These are phyloP conservation scores for Solea senegalensis DNA, from an alignment of 2,113 vertebrate genomes.

Conservation along the genomic window DNA sequence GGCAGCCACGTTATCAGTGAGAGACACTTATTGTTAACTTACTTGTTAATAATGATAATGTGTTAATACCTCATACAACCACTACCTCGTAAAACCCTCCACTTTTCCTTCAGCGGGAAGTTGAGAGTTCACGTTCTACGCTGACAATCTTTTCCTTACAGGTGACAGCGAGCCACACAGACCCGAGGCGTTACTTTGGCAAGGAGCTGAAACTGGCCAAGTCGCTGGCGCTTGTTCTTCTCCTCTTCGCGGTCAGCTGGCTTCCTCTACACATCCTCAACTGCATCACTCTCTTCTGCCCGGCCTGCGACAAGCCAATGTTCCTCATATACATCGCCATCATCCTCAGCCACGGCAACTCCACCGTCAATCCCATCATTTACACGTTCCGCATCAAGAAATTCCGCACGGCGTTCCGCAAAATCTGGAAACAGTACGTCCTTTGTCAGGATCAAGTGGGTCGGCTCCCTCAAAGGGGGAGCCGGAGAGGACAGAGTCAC, in stretches of 20 bases:
- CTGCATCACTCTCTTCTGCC: constrained; percentile 93
- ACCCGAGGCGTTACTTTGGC: constrained; percentile 92
- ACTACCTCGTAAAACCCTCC: too few species aligned
- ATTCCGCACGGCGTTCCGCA: constrained; percentile 90
- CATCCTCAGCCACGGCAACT: constrained; percentile 94
- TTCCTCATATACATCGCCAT: constrained; percentile 88
- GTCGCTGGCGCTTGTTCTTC: constrained; percentile 91
- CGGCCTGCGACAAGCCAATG: constrained; percentile 68
- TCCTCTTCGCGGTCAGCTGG: constrained; percentile 94
- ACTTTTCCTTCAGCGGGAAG: too few species aligned
- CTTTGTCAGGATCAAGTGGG: constrained; percentile 81
- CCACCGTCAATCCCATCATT: constrained; percentile 94
- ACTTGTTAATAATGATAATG: too few species aligned
- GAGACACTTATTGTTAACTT: too few species aligned
- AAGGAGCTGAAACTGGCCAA: constrained; percentile 97
- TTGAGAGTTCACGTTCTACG: too few species aligned
- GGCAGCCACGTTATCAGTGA: too few species aligned
- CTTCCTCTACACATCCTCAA: constrained; percentile 93
- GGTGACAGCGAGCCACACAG: constrained; percentile 84
- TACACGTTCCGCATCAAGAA: constrained; percentile 97
- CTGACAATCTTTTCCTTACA: constrained; percentile 52
- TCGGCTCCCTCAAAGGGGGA: constrained; percentile 66
- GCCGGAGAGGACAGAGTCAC: constrained; percentile 59
- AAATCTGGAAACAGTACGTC: constrained; percentile 93
- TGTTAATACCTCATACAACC: too few species aligned